phyloP scores from a whole-genome alignment of 2,888 invertebrate species.

The Plagodis pulveraria region DNA sequence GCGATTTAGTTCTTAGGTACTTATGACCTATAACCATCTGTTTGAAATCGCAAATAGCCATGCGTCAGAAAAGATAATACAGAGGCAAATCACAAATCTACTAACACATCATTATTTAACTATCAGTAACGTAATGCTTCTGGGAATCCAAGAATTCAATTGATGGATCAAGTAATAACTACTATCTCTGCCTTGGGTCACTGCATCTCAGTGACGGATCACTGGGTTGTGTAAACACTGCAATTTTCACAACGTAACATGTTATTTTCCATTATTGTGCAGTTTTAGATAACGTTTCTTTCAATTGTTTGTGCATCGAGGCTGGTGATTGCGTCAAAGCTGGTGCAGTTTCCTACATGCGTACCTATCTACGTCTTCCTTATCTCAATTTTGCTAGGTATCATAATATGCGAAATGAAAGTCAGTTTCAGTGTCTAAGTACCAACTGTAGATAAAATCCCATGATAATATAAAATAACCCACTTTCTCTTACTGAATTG shows the following conservation, averaged over 20 bases:
- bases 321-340: constrained; percentile 11
- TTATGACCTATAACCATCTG: not conserved
- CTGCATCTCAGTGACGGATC: constrained; percentile 10
- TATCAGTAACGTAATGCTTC: not conserved
- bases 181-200: constrained; percentile 8
- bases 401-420: too few species aligned
- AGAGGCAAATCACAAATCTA: not conserved
- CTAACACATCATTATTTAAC: too few species aligned
- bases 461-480: too few species aligned
- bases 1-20: too few species aligned
- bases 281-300: constrained; percentile 9
- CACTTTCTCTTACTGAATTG: too few species aligned
- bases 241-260: not conserved
- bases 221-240: constrained; percentile 13
- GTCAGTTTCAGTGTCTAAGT: too few species aligned
- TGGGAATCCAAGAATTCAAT: constrained; percentile 14
- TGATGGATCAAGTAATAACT: constrained; percentile 5
- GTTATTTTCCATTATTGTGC: constrained; percentile 18
- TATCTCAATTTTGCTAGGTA: too few species aligned
- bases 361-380: too few species aligned
- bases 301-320: constrained; percentile 4
- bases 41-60: not conserved
- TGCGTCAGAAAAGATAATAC: constrained; percentile 5
- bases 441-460: too few species aligned
- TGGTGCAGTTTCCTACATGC: too few species aligned